phyloP scores from a whole-genome alignment of 2,113 vertebrate species.

The Gobio gobio region DNA sequence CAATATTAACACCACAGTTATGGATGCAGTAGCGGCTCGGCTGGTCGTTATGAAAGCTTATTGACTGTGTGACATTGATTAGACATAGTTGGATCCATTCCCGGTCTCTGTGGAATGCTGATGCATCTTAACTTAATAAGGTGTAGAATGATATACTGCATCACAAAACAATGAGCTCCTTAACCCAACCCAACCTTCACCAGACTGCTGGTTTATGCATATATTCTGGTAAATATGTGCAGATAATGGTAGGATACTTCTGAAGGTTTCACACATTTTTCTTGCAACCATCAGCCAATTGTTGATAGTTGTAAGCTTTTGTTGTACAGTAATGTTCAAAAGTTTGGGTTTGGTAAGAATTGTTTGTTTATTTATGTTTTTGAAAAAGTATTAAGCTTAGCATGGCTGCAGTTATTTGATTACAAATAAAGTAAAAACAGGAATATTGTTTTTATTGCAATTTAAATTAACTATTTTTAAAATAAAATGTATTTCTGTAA shows the following conservation, averaged over 20 bases:
- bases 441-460: not conserved
- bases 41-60: constrained; percentile 39
- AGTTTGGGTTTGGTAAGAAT: not conserved
- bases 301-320: not conserved
- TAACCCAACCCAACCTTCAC: not conserved
- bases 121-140: constrained; percentile 47
- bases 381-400: not conserved
- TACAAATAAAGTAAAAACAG: not conserved
- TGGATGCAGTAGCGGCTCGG: constrained; percentile 10
- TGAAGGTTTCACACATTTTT: constrained; percentile 7
- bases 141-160: constrained; percentile 39
- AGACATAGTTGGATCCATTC: constrained; percentile 34
- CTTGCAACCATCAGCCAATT: not conserved
- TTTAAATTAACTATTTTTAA: not conserved
- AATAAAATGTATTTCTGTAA: not conserved
- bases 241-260: not conserved
- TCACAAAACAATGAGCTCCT: constrained; percentile 43
- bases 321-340: not conserved
- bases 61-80: constrained; percentile 40
- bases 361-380: no score
- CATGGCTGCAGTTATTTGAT: not conserved
- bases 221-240: not conserved
- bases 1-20: constrained; percentile 25
- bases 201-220: not conserved
- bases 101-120: constrained; percentile 19